A percentile compares a stretch with the other conserved stretches of the same genome.
These are phyloP conservation scores for Melanotaenia nigrans DNA, from an alignment of 2,797 vertebrate species.

Conservation along the genomic window DNA sequence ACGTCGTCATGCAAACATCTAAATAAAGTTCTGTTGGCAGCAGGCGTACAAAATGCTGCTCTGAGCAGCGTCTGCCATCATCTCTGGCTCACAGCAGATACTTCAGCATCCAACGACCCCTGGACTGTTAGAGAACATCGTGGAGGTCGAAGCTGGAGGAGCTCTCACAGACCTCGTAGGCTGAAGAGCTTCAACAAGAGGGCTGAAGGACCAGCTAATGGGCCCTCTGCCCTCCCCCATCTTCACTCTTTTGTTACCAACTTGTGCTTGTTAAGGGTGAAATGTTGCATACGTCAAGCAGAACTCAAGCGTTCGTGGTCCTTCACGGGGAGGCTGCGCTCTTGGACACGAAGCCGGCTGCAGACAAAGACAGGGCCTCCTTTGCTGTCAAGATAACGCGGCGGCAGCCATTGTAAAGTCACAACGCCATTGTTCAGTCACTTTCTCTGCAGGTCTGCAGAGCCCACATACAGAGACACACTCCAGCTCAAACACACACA, in stretches of 20 bases:
- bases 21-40: too few relatives aligned
- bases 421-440: constrained; percentile 72
- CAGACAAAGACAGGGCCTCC: constrained; percentile 75
- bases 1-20: too few relatives aligned
- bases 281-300: constrained; percentile 5
- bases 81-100: too few relatives aligned
- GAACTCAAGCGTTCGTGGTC: constrained; percentile 24
- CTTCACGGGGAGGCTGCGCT: constrained; percentile 13
- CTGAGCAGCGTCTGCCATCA: too few relatives aligned
- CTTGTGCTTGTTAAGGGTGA: constrained; percentile 16
- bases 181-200: constrained; percentile 23
- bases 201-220: constrained; percentile 29
- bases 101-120: too few relatives aligned
- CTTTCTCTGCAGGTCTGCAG: constrained; percentile 60
- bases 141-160: background rate
- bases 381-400: constrained; percentile 79
- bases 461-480: constrained; percentile 61
- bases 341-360: constrained; percentile 60
- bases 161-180: constrained; percentile 4
- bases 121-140: constrained; percentile 3
- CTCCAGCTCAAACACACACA: constrained; percentile 52
- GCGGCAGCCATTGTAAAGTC: constrained; percentile 73
- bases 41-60: too few relatives aligned
- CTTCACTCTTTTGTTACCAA: background rate
- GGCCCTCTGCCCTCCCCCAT: background rate